Evolutionary conservation across 2,113 vertebrate species (phyloP), one percentile per base, ranked within the genome.

Genomic region (Lagenorhynchus albirostris): DNA sequence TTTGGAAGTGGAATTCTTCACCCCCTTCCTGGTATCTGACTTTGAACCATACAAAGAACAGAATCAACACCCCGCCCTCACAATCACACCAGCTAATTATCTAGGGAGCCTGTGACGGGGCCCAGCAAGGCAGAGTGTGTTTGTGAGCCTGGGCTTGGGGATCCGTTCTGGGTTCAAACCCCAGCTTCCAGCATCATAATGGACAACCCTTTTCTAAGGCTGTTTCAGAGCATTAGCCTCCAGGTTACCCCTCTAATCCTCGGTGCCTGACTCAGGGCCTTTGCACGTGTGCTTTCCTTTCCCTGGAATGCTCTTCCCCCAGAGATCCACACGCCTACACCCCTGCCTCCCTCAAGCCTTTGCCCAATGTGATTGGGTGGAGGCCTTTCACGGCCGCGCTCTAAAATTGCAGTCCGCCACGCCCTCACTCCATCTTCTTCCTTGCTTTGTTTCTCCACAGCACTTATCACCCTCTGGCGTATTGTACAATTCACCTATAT

Each of bases 121-220:
- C 44, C 0, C 1, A 44, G 8, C 14, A 38, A 44, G 79, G 38
- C 0, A 0, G 60, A 6, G 17, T 25, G 20, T 55, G 23, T 73
- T 10, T 65, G 14, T 90, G 70, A 41, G 53, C 17, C 29, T 33
- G 62, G 74, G 33, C 33, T 83, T 31, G 33, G 31, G n/a, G 84
- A n/a, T 83, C 33, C 31, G 50, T 74, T 38, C 86, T 84, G 50
- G 53, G 55, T 79, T 87, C 80, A 81, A 79, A 84, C 38, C 44
- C 44, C 47, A 20, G 41, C 62, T 68, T n/a, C 70, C 50, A 60
- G 21, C 33, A 33, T 26, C 20, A 33, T 36, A 9, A 60, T n/a
- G 36, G 41, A 44, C 2, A 25, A 21, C 3, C 4, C 44, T 67
- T 91, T 85, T 55, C 76, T 36, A 55, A 55, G 20, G 33, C 81